Evolutionary conservation across 2,888 invertebrate species (phyloP).

Genomic region (Myathropa florea): DNA sequence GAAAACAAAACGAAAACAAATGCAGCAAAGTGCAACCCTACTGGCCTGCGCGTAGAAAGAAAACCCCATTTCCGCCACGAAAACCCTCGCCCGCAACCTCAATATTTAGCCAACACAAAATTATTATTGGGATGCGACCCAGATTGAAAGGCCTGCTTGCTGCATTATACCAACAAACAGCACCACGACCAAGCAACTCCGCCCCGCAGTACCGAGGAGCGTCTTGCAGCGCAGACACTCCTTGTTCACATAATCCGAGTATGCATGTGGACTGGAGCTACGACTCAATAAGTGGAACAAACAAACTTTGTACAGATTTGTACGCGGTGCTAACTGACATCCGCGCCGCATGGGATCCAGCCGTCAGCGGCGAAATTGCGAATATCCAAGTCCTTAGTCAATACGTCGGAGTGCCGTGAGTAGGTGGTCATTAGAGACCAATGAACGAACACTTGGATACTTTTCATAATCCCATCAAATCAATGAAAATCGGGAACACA

Average conservation of each 20-base stretch:
- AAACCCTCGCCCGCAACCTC: constrained; percentile 58
- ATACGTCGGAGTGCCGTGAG: constrained; percentile 1
- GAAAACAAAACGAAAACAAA: constrained; percentile 18
- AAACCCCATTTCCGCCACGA: constrained; percentile 2
- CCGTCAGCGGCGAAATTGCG: constrained; percentile 8
- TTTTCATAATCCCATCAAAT: not conserved
- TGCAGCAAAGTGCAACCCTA: constrained; percentile 45
- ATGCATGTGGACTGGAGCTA: constrained; percentile 33
- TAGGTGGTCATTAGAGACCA: not conserved
- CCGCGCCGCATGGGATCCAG: not conserved
- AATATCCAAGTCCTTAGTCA: constrained; percentile 50
- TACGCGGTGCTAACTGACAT: constrained; percentile 19
- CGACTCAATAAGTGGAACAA: constrained; percentile 51
- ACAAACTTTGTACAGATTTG: constrained; percentile 53
- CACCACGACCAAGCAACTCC: not conserved
- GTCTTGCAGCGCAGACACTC: constrained; percentile 25
- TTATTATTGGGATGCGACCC: constrained; percentile 68
- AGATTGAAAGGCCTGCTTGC: constrained; percentile 38
- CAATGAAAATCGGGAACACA: not conserved
- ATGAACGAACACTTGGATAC: not conserved
- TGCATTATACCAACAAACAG: constrained; percentile 58
- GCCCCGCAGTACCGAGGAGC: not conserved
- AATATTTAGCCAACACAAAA: constrained; percentile 67
- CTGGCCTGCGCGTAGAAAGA: constrained; percentile 17
- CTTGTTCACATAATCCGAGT: constrained; percentile 45